Base-by-base conservation (phyloP, 2,888 invertebrate species). In the Dendrolimus pini region DNA sequence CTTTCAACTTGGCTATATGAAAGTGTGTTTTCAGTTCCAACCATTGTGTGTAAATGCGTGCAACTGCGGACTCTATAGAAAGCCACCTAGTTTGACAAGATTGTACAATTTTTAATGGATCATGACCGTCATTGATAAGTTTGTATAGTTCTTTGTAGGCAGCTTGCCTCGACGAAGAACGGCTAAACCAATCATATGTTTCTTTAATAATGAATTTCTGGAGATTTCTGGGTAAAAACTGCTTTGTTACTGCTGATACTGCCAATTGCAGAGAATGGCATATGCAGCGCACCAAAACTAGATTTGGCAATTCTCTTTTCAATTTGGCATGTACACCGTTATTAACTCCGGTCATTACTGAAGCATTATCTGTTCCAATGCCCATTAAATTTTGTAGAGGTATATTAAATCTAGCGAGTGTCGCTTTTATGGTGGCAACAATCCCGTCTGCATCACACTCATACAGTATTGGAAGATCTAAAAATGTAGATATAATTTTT, bases 351-450 rank as follows among this genome's bases (percentile, higher is more conserved):
- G 65, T 61, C 78, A 81, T 80, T 1, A 74, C 76, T 14, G 72
- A 67, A 59, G 64, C 65, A 56, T 78, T 79, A 58, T 82, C 78
- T 41, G 73, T 75, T n/a, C 77, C 78, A 57, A 80, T 72, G 41
- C 75, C 77, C 58, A 66, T 63, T 65, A 65, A 64, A 53, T 65
- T 58, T 60, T 62, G 30, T 41, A 64, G 58, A 12, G 41, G 58
- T 56, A 62, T 53, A 61, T 55, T 57, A 47, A 65, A 61, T 59
- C 58, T 52, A 52, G 14, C 57, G 14, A 63, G 63, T 60, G 62
- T 52, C 58, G 41, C 55, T 55, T 62, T 65, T 57, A 65, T 58
- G 55, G 62, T 53, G 30, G 54, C 30, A 47, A 62, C 58, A 61
- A 62, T 62, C 7, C 62, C 62, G 8, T 62, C 59, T 41, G 62